A percentile compares a stretch with the other conserved stretches of the same genome.
These are phyloP conservation scores for Coccyzus lansbergi DNA, from an alignment of 2,797 vertebrate species.

Conservation along the genomic window DNA sequence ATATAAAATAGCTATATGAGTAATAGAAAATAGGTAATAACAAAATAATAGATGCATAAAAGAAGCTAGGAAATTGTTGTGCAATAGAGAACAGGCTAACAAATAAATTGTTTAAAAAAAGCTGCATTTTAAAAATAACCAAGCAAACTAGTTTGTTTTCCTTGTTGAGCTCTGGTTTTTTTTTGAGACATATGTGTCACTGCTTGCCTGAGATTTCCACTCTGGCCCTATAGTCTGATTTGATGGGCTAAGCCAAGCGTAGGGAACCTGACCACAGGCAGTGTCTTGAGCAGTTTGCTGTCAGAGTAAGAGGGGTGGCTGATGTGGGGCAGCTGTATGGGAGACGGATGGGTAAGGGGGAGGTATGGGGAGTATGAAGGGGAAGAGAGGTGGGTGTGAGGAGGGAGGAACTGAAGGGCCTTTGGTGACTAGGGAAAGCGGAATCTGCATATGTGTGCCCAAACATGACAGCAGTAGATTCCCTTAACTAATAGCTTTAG, in stretches of 20 bases:
- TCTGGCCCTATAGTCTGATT: not conserved
- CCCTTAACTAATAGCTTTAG: not conserved
- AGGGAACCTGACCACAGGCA: not conserved
- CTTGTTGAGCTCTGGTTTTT: not conserved
- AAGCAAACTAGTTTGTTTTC: not conserved
- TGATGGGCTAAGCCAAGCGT: fast-evolving
- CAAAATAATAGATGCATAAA: not conserved
- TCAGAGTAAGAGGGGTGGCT: not conserved
- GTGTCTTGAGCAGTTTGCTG: not conserved
- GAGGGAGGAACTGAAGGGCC: not conserved
- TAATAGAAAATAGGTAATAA: not conserved
- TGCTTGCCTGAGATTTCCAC: not conserved
- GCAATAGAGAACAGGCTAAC: not conserved
- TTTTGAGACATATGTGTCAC: not conserved
- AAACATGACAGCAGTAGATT: not conserved
- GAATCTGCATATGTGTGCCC: not conserved
- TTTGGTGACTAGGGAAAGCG: not conserved
- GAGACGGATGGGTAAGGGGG: fast-evolving
- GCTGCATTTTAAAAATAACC: not conserved
- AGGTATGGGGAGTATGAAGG: fast-evolving
- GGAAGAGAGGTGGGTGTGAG: not conserved
- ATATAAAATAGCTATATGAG: not conserved
- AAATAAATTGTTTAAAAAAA: not conserved
- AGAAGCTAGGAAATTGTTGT: not conserved
- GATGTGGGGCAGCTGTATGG: not conserved